Conservation (phyloP, 2,888 invertebrate genomes). For the Trachelus stipa region DNA sequence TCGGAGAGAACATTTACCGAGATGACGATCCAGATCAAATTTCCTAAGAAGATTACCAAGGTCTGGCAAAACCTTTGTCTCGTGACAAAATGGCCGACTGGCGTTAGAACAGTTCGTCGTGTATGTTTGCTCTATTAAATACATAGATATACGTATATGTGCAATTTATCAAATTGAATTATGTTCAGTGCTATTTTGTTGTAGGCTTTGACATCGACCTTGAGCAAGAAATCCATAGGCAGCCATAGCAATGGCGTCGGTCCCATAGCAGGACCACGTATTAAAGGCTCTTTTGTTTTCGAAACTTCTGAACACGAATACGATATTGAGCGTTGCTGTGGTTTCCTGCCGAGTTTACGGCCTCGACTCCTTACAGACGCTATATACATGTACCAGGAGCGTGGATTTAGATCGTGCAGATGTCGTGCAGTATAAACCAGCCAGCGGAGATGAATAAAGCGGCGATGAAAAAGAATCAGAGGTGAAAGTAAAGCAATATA, state of each 20-base stretch:
- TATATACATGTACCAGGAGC: background rate
- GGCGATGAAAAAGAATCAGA: too few relatives aligned
- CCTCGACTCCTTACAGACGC: background rate
- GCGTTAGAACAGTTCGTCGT: too few relatives aligned
- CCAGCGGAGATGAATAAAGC: background rate
- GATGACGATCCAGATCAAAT: background rate
- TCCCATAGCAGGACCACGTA: background rate
- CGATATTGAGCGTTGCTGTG: background rate
- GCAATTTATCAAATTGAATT: background rate
- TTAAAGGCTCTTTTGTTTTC: background rate
- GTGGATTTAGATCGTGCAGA: background rate
- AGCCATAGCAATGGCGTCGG: background rate
- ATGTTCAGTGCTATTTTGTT: background rate
- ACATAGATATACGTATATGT: background rate
- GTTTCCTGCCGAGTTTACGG: background rate
- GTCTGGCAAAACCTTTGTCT: background rate
- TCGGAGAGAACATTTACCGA: background rate
- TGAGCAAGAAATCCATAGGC: background rate
- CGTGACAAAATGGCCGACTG: background rate
- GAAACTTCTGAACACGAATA: background rate
- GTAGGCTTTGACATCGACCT: background rate
- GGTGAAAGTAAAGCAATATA: too few relatives aligned
- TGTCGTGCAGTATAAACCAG: background rate
- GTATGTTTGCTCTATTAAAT: too few relatives aligned
- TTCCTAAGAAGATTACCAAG: background rate